Conservation (phyloP, 2,113 vertebrate genomes). For the Notiomystis cincta region DNA sequence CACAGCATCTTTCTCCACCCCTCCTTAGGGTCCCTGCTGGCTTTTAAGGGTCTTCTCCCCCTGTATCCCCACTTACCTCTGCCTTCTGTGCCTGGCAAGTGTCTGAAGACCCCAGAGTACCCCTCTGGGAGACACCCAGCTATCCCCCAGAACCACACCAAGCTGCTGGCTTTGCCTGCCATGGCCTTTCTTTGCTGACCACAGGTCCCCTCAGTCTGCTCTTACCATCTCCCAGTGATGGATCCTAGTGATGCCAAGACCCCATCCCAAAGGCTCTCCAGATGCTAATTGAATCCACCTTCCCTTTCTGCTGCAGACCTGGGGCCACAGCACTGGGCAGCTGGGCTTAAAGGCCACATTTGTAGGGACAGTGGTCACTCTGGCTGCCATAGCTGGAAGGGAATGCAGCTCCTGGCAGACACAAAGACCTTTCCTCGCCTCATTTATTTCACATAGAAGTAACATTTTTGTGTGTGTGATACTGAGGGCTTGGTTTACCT, state of each 20-base stretch:
- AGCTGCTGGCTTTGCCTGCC: fast-evolving
- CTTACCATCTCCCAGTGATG: neutral
- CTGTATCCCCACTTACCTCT: neutral
- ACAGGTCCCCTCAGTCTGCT: neutral
- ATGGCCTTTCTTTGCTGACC: neutral
- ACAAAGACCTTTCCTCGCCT: neutral
- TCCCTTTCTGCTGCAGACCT: neutral
- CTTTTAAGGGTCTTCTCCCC: neutral
- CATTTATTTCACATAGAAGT: neutral
- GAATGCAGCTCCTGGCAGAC: fast-evolving
- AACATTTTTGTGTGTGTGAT: neutral
- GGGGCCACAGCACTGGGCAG: neutral
- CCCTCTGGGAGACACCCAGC: fast-evolving
- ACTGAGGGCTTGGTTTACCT: neutral
- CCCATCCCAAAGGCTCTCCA: neutral
- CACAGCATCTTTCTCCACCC: neutral
- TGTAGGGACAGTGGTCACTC: fast-evolving
- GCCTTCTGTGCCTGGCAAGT: neutral
- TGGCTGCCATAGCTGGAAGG: neutral
- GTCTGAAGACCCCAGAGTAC: neutral
- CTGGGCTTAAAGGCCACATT: neutral
- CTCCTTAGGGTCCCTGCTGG: neutral
- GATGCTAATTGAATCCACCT: neutral
- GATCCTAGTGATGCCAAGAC: neutral
- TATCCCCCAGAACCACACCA: neutral